A percentile compares a stretch with the other conserved stretches of the same genome.
Evolutionary conservation across 2,113 vertebrate species (phyloP).

Genomic region (Axis porcinus): DNA sequence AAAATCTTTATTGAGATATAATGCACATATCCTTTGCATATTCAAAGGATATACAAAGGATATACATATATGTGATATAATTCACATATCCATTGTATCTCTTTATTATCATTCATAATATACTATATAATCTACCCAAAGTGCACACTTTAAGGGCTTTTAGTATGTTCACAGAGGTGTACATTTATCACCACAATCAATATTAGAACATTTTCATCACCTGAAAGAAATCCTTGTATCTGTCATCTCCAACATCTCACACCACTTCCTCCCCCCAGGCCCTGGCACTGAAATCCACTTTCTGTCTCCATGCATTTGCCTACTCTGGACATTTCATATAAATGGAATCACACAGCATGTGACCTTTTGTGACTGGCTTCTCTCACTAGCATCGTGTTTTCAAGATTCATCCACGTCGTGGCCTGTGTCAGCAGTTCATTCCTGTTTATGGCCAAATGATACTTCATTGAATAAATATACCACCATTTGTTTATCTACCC

Average conservation of each 20-base stretch:
- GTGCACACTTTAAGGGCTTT: neutral
- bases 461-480: neutral
- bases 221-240: neutral
- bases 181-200: neutral
- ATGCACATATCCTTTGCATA: neutral
- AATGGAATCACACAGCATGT: neutral
- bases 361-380: neutral
- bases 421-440: neutral
- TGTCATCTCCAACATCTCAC: neutral
- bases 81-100: neutral
- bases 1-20: neutral
- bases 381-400: neutral
- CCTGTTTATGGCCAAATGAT: neutral
- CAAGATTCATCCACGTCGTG: rapidly evolving
- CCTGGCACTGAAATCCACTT: neutral
- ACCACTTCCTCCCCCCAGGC: neutral
- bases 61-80: neutral
- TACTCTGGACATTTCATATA: neutral
- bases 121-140: neutral
- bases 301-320: neutral
- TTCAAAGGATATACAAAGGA: too few species aligned
- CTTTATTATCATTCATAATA: neutral
- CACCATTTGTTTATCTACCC: neutral
- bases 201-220: neutral
- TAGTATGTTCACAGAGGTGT: neutral